Percentiles rank a stretch among this genome's conserved stretches.
These are phyloP conservation scores for Trachelus stipa DNA, from an alignment of 2,888 invertebrate species.

Conservation along the genomic window DNA sequence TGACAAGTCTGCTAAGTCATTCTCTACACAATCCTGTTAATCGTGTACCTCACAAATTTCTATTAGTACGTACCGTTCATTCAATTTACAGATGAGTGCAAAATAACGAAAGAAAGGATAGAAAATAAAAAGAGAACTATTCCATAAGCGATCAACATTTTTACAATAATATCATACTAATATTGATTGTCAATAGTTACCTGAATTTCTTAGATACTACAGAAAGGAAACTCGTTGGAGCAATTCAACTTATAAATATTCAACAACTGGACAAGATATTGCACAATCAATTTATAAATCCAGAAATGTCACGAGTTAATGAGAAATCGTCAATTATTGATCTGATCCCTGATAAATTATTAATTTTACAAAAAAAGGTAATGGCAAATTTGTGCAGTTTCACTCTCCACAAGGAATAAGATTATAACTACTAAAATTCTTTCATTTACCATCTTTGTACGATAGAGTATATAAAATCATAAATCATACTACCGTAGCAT, in stretches of 20 bases:
- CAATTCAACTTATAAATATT: neutral
- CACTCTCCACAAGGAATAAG: neutral
- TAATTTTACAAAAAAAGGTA: neutral
- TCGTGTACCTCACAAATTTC: neutral
- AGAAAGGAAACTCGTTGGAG: neutral
- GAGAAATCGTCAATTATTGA: neutral
- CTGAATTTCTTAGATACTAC: neutral
- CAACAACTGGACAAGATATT: neutral
- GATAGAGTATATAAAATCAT: neutral
- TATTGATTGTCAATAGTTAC: neutral
- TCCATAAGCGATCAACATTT: neutral
- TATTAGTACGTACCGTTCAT: neutral
- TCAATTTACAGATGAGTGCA: neutral
- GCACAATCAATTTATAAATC: neutral
- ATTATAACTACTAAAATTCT: neutral
- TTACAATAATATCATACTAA: neutral
- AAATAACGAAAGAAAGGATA: neutral
- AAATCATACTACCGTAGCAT: neutral
- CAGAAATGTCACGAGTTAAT: neutral
- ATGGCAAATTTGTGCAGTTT: neutral
- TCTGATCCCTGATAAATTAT: neutral
- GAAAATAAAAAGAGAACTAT: neutral
- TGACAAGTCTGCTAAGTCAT: neutral
- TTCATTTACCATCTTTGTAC: neutral
- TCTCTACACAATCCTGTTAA: neutral